A percentile compares a stretch with the other conserved stretches of the same genome.
Evolutionary conservation across 2,888 invertebrate species (phyloP).

Genomic region (Apodemia duryi): DNA sequence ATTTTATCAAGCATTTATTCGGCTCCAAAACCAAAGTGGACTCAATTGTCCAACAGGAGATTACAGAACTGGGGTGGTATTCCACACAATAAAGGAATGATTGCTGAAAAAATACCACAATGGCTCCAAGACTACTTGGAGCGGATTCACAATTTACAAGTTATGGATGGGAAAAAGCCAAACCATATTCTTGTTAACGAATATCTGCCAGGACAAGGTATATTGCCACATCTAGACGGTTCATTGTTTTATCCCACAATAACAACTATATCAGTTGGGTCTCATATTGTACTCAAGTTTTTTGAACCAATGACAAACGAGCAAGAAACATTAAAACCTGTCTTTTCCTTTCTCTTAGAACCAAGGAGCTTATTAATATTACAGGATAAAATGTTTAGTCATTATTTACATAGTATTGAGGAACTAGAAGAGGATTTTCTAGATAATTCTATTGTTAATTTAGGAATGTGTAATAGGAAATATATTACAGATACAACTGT

Average conservation of each 20-base stretch:
- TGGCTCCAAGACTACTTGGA: slow-evolving; percentile 89
- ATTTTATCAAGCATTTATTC: slow-evolving; percentile 86
- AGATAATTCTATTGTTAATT: slow-evolving; percentile 80
- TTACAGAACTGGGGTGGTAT: slow-evolving; percentile 99
- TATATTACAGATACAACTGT: slow-evolving; percentile 79
- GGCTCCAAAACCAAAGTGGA: slow-evolving; percentile 97
- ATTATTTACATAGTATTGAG: slow-evolving; percentile 92
- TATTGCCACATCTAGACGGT: slow-evolving; percentile 98
- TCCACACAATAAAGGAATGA: slow-evolving; percentile 89
- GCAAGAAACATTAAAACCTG: slow-evolving; percentile 47
- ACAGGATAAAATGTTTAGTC: slow-evolving; percentile 88
- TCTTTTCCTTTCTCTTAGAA: slow-evolving; percentile 90
- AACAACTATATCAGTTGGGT: slow-evolving; percentile 94
- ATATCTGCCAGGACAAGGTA: slow-evolving; percentile 95
- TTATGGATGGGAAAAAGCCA: slow-evolving; percentile 86
- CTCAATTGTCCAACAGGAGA: slow-evolving; percentile 91
- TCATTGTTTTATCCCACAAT: slow-evolving; percentile 95
- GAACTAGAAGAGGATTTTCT: slow-evolving; percentile 84
- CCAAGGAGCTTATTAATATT: slow-evolving; percentile 93
- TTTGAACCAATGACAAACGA: slow-evolving; percentile 72
- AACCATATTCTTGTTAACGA: slow-evolving; percentile 98
- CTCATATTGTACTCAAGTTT: slow-evolving; percentile 94
- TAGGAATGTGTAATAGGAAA: slow-evolving; percentile 79
- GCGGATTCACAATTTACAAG: slow-evolving; percentile 82
- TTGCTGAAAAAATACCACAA: slow-evolving; percentile 91